phyloP scores from a whole-genome alignment of 1,140 invertebrate genomes.

The Drosophila parvula region DNA sequence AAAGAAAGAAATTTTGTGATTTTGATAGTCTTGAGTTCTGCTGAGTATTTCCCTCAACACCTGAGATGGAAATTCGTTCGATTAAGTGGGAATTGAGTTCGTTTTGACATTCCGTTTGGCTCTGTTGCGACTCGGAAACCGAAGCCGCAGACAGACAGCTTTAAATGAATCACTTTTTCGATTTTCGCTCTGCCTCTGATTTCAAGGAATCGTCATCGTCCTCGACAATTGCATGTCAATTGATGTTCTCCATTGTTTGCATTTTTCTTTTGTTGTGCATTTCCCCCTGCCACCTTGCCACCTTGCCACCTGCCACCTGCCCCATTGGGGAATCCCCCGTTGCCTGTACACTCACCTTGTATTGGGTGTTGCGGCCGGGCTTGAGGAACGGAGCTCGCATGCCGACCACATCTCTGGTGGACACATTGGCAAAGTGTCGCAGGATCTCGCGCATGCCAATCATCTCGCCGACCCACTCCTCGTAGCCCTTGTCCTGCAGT shows the following conservation, averaged over 20 bases:
- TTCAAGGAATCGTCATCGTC: constrained; percentile 25
- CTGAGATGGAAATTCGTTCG: background rate
- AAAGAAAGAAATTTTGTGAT: background rate
- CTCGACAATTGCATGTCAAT: constrained; percentile 42
- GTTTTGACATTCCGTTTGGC: constrained; percentile 12
- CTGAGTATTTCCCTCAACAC: too few species aligned
- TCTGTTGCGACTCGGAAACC: constrained; percentile 3
- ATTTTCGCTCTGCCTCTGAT: constrained; percentile 34
- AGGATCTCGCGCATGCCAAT: constrained; percentile 96
- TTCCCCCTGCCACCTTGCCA: background rate
- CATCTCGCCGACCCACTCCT: constrained; percentile 97
- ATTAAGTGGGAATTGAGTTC: constrained; percentile 9
- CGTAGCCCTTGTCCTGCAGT: constrained; percentile 93
- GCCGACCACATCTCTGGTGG: constrained; percentile 92
- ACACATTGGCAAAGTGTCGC: constrained; percentile 92
- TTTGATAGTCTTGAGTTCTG: background rate
- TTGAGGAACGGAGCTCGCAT: constrained; percentile 95
- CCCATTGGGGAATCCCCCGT: background rate
- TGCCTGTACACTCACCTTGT: constrained; percentile 87
- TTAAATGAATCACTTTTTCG: constrained; percentile 36
- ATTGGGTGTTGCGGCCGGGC: constrained; percentile 95
- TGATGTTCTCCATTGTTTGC: constrained; percentile 44
- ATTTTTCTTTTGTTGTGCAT: constrained; percentile 32
- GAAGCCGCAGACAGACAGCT: constrained; percentile 11
- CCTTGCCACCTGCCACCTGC: too few species aligned